Evolutionary conservation across 2,797 vertebrate genomes (phyloP).

Genomic region (Poeciliopsis infans): DNA sequence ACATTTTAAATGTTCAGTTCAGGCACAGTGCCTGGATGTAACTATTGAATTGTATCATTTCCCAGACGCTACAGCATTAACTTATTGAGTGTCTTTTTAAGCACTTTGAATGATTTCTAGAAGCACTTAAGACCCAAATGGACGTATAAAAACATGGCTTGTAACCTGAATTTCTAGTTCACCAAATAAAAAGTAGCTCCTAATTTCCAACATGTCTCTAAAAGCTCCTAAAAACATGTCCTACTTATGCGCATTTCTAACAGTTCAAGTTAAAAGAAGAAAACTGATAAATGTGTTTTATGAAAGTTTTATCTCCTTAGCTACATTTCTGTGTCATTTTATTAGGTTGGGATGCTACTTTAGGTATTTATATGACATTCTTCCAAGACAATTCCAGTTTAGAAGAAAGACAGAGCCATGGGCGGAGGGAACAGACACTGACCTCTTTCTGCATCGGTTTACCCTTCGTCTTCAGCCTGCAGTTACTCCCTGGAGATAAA

Average conservation of each 20-base stretch:
- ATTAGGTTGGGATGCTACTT: background rate
- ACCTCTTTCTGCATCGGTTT: constrained; percentile 63
- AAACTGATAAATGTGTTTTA: background rate
- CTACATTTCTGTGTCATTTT: background rate
- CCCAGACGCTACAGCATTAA: no score
- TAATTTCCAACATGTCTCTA: background rate
- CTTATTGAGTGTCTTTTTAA: no score
- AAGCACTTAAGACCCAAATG: no score
- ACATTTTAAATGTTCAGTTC: no score
- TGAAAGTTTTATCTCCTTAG: background rate
- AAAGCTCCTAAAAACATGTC: background rate
- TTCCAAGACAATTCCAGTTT: background rate
- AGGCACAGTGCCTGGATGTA: no score
- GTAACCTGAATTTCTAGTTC: background rate
- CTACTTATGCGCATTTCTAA: background rate
- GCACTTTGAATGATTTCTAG: no score
- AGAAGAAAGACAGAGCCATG: constrained; percentile 11
- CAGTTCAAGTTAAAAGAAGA: background rate
- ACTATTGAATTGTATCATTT: no score
- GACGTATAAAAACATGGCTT: no score
- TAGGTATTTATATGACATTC: background rate
- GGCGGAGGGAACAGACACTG: constrained; percentile 36
- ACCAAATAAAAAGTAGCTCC: background rate
- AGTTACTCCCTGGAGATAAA: constrained; percentile 49
- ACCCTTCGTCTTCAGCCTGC: constrained; percentile 57